Evolutionary conservation across 2,888 invertebrate genomes (phyloP).

Genomic region (Agriotes lineatus): DNA sequence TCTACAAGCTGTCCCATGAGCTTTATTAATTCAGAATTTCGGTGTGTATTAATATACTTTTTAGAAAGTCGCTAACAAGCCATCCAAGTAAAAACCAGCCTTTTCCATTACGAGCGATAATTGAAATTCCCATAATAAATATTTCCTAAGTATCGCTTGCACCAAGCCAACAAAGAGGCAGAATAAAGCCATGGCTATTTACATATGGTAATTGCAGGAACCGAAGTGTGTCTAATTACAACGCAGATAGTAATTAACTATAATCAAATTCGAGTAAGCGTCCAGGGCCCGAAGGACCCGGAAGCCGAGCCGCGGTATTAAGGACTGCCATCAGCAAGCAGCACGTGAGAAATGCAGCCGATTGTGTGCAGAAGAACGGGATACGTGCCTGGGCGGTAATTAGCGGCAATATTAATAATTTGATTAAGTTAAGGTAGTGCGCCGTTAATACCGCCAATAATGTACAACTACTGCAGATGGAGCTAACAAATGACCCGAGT

Average conservation of each 20-base stretch:
- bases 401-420: slow-evolving; percentile 33
- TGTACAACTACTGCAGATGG: slow-evolving; percentile 32
- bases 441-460: slow-evolving; percentile 27
- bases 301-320: background rate
- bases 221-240: slow-evolving; percentile 5
- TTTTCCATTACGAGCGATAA: too few species aligned
- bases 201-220: slow-evolving; percentile 11
- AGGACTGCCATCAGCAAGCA: slow-evolving; percentile 15
- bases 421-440: slow-evolving; percentile 27
- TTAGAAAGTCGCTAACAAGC: too few species aligned
- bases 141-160: background rate
- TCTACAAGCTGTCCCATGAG: too few species aligned
- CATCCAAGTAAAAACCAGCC: too few species aligned
- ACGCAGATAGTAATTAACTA: slow-evolving; percentile 9
- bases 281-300: too few species aligned
- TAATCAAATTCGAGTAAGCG: slow-evolving; percentile 5
- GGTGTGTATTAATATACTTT: too few species aligned
- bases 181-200: slow-evolving; percentile 2
- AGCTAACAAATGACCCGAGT: slow-evolving; percentile 29
- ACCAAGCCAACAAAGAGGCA: background rate
- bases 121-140: background rate
- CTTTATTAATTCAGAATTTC: too few species aligned
- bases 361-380: background rate
- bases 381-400: slow-evolving; percentile 16
- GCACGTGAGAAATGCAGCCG: slow-evolving; percentile 7